Evolutionary conservation across 2,113 vertebrate genomes (phyloP).

Genomic region (Cryptoleucopteryx plumbea): DNA sequence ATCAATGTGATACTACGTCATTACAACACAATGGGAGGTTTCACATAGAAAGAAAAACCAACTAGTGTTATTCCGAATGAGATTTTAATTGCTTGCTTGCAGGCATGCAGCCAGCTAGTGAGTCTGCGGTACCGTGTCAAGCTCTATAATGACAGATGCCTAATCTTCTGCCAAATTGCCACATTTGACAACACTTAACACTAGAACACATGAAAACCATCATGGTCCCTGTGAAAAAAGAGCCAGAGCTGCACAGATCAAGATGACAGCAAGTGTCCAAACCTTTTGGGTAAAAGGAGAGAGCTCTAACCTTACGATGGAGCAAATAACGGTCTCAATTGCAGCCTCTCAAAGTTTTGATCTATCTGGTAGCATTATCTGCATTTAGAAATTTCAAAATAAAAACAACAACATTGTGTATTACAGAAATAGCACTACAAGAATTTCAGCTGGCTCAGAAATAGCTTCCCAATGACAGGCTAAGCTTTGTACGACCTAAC

Average conservation of each 20-base stretch:
- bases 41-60: neutral
- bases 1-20: neutral
- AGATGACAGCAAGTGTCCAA: neutral
- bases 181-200: neutral
- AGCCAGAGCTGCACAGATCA: neutral
- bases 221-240: neutral
- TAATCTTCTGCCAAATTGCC: neutral
- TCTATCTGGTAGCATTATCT: neutral
- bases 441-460: neutral
- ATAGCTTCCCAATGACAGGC: neutral
- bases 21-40: neutral
- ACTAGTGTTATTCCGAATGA: neutral
- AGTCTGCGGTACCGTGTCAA: neutral
- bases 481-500: neutral
- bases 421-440: neutral
- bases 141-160: neutral
- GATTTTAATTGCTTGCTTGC: neutral
- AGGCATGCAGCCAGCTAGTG: neutral
- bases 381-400: neutral
- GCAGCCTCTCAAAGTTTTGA: neutral
- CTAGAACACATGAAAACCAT: neutral
- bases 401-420: fast-evolving
- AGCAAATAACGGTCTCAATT: neutral
- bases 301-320: neutral
- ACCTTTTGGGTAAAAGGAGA: neutral